Conservation (phyloP, 2,113 vertebrate species). For the Sebastes schlegelii region DNA sequence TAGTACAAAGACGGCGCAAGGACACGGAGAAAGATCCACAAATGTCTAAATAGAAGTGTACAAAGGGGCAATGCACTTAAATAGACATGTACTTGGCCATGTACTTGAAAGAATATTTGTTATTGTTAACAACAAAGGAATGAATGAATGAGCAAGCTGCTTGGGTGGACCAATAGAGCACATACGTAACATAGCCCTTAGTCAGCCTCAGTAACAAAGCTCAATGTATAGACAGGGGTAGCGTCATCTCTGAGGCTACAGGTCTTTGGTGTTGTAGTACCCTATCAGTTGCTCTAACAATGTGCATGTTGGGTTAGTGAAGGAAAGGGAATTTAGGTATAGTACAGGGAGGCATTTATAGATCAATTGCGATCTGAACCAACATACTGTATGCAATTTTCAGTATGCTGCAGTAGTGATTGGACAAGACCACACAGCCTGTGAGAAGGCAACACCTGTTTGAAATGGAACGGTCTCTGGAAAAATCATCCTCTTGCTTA, state of each 20-base stretch:
- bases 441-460: neutral
- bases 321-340: neutral
- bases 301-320: neutral
- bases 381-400: neutral
- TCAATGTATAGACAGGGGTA: neutral
- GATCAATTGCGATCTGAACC: neutral
- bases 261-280: neutral
- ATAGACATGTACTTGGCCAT: too few species aligned
- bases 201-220: neutral
- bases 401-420: too few species aligned
- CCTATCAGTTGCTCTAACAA: too few species aligned
- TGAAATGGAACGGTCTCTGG: neutral
- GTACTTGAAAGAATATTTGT: neutral
- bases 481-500: constrained; percentile 5
- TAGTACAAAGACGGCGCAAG: too few species aligned
- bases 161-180: neutral
- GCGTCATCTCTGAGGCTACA: neutral
- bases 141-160: neutral
- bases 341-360: neutral
- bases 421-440: neutral
- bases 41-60: neutral
- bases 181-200: neutral
- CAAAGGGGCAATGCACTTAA: neutral
- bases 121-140: neutral
- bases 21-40: neutral